A percentile compares a stretch with the other conserved stretches of the same genome.
Evolutionary conservation across 1,140 invertebrate species (phyloP).

Genomic region (Plutomurus gul): DNA sequence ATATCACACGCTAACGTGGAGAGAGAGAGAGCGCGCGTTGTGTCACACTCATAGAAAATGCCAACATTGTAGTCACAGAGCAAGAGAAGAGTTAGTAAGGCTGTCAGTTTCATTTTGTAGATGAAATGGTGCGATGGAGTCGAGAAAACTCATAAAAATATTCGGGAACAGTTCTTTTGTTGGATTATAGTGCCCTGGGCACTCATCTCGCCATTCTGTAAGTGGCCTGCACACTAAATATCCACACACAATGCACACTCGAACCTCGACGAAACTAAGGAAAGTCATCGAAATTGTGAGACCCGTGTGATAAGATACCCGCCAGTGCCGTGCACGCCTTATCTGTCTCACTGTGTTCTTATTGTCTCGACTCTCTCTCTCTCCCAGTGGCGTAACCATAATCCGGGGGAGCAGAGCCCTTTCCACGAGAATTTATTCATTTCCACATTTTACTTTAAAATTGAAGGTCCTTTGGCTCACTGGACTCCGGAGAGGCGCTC

Average conservation of each 20-base stretch:
- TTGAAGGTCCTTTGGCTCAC: too few species aligned
- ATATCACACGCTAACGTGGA: neutral
- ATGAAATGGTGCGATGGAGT: neutral
- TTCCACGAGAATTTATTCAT: too few species aligned
- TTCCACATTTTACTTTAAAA: too few species aligned
- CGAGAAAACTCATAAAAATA: constrained; percentile 10
- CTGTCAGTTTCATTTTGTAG: neutral
- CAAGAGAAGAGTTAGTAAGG: neutral
- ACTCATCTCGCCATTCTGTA: constrained; percentile 4
- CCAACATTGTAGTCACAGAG: neutral
- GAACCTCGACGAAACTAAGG: too few species aligned
- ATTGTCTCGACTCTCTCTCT: too few species aligned
- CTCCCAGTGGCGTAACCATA: too few species aligned
- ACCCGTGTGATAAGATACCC: neutral
- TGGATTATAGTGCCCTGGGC: constrained; percentile 16
- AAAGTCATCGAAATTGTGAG: neutral
- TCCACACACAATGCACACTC: too few species aligned
- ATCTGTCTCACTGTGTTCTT: too few species aligned
- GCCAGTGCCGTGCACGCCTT: too few species aligned
- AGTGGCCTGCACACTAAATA: neutral
- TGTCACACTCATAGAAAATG: neutral
- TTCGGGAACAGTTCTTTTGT: constrained; percentile 11
- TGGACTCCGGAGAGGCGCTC: too few species aligned
- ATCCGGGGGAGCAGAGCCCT: too few species aligned
- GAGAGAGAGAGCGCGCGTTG: neutral